Percentiles rank a stretch among this genome's conserved stretches.
Conservation (phyloP, 2,797 vertebrate genomes). For the Acestrorhynchus altus region DNA sequence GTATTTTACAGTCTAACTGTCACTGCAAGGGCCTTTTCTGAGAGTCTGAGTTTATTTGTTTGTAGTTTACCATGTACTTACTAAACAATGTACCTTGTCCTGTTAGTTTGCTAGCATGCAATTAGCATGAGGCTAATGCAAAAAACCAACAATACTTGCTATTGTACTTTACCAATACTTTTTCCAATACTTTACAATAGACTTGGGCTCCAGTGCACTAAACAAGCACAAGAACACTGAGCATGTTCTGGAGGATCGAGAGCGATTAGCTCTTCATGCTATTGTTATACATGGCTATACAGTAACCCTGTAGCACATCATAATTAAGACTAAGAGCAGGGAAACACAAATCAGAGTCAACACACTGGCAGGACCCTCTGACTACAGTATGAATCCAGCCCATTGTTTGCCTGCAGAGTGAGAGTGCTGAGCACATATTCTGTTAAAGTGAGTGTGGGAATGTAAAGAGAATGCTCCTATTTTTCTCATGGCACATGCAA, state of each 20-base stretch:
- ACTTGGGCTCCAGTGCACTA: not conserved
- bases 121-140: not conserved
- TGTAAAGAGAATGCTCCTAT: not conserved
- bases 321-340: slow-evolving; percentile 12
- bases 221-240: not conserved
- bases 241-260: not conserved
- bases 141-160: not conserved
- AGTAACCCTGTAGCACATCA: slow-evolving; percentile 17
- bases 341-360: slow-evolving; percentile 37
- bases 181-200: no score
- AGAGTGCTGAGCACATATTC: not conserved
- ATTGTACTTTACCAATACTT: no score
- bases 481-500: slow-evolving; percentile 31
- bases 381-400: slow-evolving; percentile 34
- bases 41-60: no score
- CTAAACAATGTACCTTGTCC: no score
- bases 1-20: no score
- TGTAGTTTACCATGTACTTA: no score
- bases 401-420: slow-evolving; percentile 25
- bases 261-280: not conserved
- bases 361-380: slow-evolving; percentile 22
- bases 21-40: no score
- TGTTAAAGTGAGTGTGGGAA: slow-evolving; percentile 8
- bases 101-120: no score
- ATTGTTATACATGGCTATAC: no score